phyloP scores from a whole-genome alignment of 2,797 vertebrate genomes.

The Myotis pilosus region DNA sequence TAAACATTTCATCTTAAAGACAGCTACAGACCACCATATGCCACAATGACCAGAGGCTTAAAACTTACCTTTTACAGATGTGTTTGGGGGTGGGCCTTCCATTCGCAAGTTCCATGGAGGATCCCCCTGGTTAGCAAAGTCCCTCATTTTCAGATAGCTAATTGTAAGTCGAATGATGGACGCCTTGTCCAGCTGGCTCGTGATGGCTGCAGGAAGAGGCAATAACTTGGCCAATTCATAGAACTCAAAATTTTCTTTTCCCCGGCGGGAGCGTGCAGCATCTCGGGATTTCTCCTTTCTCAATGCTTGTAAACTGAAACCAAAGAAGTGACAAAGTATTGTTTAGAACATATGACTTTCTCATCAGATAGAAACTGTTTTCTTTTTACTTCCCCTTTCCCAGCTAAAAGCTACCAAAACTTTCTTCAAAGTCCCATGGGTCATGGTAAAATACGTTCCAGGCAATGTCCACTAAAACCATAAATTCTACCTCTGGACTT shows the following conservation, averaged over 20 bases:
- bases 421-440: constrained; percentile 38
- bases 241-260: constrained; percentile 99
- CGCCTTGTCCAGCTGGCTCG: constrained; percentile 98
- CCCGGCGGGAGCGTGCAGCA: constrained; percentile 95
- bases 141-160: constrained; percentile 99
- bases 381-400: constrained; percentile 36
- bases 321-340: constrained; percentile 61
- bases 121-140: constrained; percentile 98
- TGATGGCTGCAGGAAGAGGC: constrained; percentile 97
- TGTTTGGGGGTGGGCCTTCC: constrained; percentile 97
- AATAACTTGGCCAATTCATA: constrained; percentile 98
- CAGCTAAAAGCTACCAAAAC: constrained; percentile 7
- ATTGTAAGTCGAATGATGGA: constrained; percentile 99
- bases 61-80: constrained; percentile 96
- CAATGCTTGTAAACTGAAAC: constrained; percentile 96
- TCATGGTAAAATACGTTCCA: not conserved
- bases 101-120: constrained; percentile 97
- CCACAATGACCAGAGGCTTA: constrained; percentile 58
- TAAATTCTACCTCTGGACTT: not conserved
- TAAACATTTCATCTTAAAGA: constrained; percentile 83
- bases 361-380: constrained; percentile 41
- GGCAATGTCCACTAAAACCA: not conserved
- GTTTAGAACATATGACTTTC: constrained; percentile 35
- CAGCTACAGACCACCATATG: constrained; percentile 72
- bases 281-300: constrained; percentile 99